Conservation (phyloP, 2,113 vertebrate species). For the Chlorodrepanis virens region DNA sequence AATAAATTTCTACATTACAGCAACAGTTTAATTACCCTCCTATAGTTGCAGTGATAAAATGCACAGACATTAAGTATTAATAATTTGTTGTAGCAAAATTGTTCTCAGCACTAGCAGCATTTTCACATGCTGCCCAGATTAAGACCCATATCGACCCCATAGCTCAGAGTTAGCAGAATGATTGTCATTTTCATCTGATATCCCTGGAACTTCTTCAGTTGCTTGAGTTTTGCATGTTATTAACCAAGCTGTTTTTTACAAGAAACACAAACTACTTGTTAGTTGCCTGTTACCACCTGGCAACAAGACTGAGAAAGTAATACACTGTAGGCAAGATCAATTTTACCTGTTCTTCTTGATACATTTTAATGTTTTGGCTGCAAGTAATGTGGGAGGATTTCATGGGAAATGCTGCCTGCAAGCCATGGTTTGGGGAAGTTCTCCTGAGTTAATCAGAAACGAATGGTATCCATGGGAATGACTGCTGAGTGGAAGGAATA, state of each 20-base stretch:
- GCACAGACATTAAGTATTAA: not conserved
- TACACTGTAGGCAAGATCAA: not conserved
- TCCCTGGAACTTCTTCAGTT: not conserved
- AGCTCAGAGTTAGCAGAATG: not conserved
- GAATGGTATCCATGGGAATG: not conserved
- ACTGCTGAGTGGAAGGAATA: conserved; percentile 11
- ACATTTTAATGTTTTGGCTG: not conserved
- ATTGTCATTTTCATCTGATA: not conserved
- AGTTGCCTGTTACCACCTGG: not conserved
- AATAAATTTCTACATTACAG: not conserved
- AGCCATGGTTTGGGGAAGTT: not conserved
- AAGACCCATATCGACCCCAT: not conserved
- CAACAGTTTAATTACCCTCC: not conserved
- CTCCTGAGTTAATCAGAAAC: not conserved
- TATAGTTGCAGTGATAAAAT: not conserved
- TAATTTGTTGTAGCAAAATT: not conserved
- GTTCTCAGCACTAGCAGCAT: not conserved
- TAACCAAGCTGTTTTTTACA: not conserved
- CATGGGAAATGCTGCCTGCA: not conserved
- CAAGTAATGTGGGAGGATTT: not conserved
- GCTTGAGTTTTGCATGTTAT: not conserved
- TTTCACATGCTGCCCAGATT: not conserved
- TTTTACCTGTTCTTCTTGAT: not conserved
- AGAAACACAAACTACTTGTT: not conserved
- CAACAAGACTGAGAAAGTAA: not conserved